Evolutionary conservation across 2,888 invertebrate genomes (phyloP).

Genomic region (Oligia latruncula): DNA sequence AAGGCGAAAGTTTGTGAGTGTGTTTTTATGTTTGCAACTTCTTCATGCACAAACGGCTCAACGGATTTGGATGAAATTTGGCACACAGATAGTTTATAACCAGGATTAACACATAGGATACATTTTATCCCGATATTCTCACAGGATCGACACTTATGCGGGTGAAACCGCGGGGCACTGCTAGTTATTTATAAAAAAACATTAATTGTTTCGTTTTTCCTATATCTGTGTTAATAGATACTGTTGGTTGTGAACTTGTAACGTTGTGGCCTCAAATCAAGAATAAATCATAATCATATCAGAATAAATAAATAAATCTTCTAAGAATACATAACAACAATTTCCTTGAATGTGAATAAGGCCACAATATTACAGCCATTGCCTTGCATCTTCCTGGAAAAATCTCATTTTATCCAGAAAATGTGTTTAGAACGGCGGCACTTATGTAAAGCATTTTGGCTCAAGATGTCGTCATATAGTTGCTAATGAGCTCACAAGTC

Average conservation of each 20-base stretch:
- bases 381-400: conserved; percentile 22
- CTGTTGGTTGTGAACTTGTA: too few relatives aligned
- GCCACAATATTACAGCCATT: conserved; percentile 31
- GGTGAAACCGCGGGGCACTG: too few relatives aligned
- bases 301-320: conserved; percentile 42
- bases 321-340: conserved; percentile 24
- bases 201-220: too few relatives aligned
- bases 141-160: too few relatives aligned
- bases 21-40: too few relatives aligned
- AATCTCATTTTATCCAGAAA: conserved; percentile 46
- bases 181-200: too few relatives aligned
- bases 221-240: neutral
- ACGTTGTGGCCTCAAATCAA: neutral
- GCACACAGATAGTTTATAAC: too few relatives aligned
- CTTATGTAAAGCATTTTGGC: conserved; percentile 44
- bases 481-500: conserved; percentile 35
- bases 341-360: conserved; percentile 45
- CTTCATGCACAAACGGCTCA: too few relatives aligned
- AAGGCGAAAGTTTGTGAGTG: too few relatives aligned
- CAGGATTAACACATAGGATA: too few relatives aligned
- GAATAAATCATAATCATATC: conserved; percentile 33
- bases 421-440: conserved; percentile 26
- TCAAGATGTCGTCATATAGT: conserved; percentile 4
- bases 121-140: too few relatives aligned
- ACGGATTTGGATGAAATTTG: too few relatives aligned